Conservation (phyloP, 2,113 vertebrate genomes). For the Chionodraco myersi region DNA sequence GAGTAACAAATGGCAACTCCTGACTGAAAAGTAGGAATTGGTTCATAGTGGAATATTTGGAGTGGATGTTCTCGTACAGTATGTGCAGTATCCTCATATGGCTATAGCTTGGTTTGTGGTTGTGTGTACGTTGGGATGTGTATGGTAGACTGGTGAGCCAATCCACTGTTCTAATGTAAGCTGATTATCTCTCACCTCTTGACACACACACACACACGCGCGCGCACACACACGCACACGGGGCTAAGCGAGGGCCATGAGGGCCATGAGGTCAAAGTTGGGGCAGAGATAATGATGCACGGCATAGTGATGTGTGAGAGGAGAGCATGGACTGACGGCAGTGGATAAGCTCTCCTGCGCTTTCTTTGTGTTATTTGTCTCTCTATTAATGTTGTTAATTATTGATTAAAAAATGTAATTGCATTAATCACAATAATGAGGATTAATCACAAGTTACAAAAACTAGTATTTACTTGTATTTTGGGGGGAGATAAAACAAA, state of each 20-base stretch:
- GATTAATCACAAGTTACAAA: no score
- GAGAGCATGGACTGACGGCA: conserved; percentile 21
- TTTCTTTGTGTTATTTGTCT: not conserved
- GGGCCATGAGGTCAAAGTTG: conserved; percentile 64
- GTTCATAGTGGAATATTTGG: not conserved
- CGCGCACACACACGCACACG: conserved; percentile 14
- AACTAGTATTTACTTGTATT: no score
- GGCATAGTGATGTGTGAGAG: conserved; percentile 40
- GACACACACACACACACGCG: conserved; percentile 27
- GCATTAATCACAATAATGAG: not conserved
- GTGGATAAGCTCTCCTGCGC: not conserved
- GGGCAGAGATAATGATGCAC: conserved; percentile 47
- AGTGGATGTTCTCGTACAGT: not conserved
- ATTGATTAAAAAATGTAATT: no score
- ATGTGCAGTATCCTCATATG: conserved; percentile 22
- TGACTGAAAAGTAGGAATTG: not conserved
- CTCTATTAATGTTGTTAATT: not conserved
- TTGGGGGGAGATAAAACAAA: no score
- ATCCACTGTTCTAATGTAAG: conserved; percentile 61
- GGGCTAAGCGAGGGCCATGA: conserved; percentile 52
- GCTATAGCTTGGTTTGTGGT: conserved; percentile 23
- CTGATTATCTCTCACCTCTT: conserved; percentile 62
- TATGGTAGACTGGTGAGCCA: conserved; percentile 36
- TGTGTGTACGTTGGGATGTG: conserved; percentile 49
- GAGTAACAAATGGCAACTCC: not conserved